Base-by-base conservation (phyloP, 2,888 invertebrate genomes). In the Neoitamus cyanurus region DNA sequence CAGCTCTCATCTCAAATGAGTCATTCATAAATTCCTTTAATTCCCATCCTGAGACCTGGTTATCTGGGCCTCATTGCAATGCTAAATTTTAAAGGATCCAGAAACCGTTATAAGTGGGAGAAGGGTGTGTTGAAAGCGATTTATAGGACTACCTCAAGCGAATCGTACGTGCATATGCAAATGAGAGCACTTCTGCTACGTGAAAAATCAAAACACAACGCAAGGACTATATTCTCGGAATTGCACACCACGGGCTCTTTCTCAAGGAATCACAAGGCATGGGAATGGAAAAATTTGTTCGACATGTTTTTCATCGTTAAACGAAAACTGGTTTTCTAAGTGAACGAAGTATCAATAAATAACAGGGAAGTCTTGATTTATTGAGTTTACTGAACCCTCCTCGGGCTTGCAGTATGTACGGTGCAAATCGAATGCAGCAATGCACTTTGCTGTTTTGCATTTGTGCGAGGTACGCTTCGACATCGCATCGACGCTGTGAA, bases 351-450 rank as follows among this genome's bases (percentile, higher is more conserved):
- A 28, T 31, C 48, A 78, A 78, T 78, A 78, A 78, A 78, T 78
- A 78, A 78, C 46, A 46, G 46, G 13, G n/a, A 78, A 78, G n/a
- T 46, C 46, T 78, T 78, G 78, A 78, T 48, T 78, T 48, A 78
- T 78, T 28, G 46, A 30, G 48, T 78, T 78, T 46, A 48, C 20
- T 73, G 20, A 31, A 36, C 11, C 20, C 20, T 15, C 20, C 58
- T 11, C 9, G 7, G 58, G 9, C 42, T 58, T 25, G n/a, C 20
- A 20, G 25, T 9, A n/a, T n/a, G n/a, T n/a, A 58, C 2, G 20
- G 58, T 20, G 11, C 15, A 58, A 58, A 9, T 58, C 58, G 58
- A 58, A 58, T 9, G 58, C 9, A 25, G 58, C 25, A 58, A 58
- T 58, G 58, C 58, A 58, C 58, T 58, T 25, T 58, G 58, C 58